Evolutionary conservation across 2,113 vertebrate genomes (phyloP).

Genomic region (Notothenia rossii): DNA sequence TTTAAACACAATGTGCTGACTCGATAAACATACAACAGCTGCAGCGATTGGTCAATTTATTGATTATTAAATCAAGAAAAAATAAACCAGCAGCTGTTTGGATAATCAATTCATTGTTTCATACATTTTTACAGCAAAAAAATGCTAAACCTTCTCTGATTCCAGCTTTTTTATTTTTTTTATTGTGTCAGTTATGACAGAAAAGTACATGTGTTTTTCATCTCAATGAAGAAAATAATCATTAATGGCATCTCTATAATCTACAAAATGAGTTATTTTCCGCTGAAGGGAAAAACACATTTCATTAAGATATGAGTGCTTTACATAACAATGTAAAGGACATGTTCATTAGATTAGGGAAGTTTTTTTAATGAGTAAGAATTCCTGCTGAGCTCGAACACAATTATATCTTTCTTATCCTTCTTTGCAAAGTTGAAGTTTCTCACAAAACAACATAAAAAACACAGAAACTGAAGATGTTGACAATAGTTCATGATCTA

Average conservation of each 20-base stretch:
- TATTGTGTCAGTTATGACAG: neutral
- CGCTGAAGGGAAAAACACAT: no score
- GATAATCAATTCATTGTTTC: neutral
- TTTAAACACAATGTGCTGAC: neutral
- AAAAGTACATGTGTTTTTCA: neutral
- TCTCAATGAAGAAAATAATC: neutral
- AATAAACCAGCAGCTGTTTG: neutral
- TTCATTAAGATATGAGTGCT: neutral
- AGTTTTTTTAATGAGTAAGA: conserved; percentile 20
- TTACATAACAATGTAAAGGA: neutral
- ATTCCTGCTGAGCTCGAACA: conserved; percentile 8
- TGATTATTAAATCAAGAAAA: neutral
- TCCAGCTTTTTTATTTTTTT: neutral
- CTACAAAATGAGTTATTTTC: neutral
- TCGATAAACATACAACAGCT: neutral
- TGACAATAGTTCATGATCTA: neutral
- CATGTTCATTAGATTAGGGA: neutral
- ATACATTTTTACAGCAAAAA: neutral
- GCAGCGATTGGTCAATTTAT: neutral
- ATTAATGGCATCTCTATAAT: neutral
- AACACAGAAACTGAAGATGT: conserved; percentile 27
- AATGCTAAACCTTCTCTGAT: neutral
- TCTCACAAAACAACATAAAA: neutral
- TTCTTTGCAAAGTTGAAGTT: neutral
- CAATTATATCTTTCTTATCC: neutral